phyloP scores from a whole-genome alignment of 2,113 vertebrate species.

The Calcarius ornatus region DNA sequence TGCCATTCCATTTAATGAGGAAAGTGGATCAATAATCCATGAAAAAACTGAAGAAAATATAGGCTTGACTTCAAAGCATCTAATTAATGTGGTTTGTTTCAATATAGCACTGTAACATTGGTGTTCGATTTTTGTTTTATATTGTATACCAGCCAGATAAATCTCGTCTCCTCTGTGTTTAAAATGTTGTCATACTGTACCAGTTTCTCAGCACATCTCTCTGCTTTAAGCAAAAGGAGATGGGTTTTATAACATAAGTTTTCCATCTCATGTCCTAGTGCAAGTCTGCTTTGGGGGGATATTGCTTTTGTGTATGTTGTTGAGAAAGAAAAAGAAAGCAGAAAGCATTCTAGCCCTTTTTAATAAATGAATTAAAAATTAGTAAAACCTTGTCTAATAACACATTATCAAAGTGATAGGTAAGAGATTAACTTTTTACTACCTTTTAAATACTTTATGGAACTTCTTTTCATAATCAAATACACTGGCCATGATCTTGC shows the following conservation, averaged over 20 bases:
- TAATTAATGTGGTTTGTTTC: constrained; percentile 62
- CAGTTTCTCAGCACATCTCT: constrained; percentile 49
- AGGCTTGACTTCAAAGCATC: constrained; percentile 58
- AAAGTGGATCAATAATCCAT: constrained; percentile 64
- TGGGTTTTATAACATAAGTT: constrained; percentile 55
- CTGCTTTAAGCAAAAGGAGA: constrained; percentile 55
- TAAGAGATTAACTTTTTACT: neutral
- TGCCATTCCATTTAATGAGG: constrained; percentile 26
- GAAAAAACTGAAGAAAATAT: constrained; percentile 53
- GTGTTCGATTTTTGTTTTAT: constrained; percentile 60
- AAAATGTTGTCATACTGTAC: constrained; percentile 63
- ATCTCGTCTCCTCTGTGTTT: constrained; percentile 59
- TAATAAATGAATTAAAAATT: neutral
- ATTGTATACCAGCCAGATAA: constrained; percentile 31
- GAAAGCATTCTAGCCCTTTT: constrained; percentile 11
- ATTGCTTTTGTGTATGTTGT: constrained; percentile 26
- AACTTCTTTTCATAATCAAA: neutral
- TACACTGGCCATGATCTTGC: neutral
- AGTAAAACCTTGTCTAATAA: neutral
- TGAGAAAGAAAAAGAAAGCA: constrained; percentile 24
- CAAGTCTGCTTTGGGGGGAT: constrained; percentile 57
- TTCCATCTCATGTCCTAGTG: constrained; percentile 50
- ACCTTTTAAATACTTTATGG: neutral
- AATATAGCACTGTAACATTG: constrained; percentile 28
- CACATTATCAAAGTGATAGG: neutral